A percentile compares a stretch with the other conserved stretches of the same genome.
Evolutionary conservation across 2,888 invertebrate genomes (phyloP).

Genomic region (Subacronicta megacephala): DNA sequence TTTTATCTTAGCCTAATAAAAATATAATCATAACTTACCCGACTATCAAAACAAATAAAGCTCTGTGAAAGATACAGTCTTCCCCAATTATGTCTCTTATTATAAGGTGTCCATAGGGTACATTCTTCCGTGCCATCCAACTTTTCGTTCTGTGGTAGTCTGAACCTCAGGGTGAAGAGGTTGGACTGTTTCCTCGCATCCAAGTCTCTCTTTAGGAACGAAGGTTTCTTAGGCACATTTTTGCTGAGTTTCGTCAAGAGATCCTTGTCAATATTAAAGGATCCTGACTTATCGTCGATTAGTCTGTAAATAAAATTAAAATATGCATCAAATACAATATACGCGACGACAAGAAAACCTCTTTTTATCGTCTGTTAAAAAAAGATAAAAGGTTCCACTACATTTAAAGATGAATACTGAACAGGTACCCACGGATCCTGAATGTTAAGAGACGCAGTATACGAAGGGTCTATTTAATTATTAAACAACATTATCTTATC

Average conservation of each 20-base stretch:
- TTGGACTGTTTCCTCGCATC: constrained; percentile 98
- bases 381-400: too few relatives aligned
- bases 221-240: constrained; percentile 96
- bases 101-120: constrained; percentile 98
- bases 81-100: constrained; percentile 96
- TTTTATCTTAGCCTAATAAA: background rate
- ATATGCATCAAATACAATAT: too few relatives aligned
- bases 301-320: constrained; percentile 89
- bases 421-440: too few relatives aligned
- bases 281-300: constrained; percentile 96
- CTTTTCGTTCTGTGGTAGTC: constrained; percentile 96
- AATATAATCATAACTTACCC: constrained; percentile 90
- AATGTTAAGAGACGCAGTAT: too few relatives aligned
- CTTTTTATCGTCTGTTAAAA: too few relatives aligned
- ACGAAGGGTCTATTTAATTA: too few relatives aligned
- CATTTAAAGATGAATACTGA: too few relatives aligned
- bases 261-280: constrained; percentile 96
- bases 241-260: constrained; percentile 95
- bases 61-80: constrained; percentile 97
- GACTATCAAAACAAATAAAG: constrained; percentile 98
- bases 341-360: too few relatives aligned
- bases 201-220: constrained; percentile 97
- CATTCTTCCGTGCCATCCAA: constrained; percentile 98
- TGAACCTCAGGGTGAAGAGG: constrained; percentile 95
- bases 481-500: too few relatives aligned